A percentile compares a stretch with the other conserved stretches of the same genome.
phyloP scores from a whole-genome alignment of 2,113 vertebrate genomes.

The Dicaeum eximium region DNA sequence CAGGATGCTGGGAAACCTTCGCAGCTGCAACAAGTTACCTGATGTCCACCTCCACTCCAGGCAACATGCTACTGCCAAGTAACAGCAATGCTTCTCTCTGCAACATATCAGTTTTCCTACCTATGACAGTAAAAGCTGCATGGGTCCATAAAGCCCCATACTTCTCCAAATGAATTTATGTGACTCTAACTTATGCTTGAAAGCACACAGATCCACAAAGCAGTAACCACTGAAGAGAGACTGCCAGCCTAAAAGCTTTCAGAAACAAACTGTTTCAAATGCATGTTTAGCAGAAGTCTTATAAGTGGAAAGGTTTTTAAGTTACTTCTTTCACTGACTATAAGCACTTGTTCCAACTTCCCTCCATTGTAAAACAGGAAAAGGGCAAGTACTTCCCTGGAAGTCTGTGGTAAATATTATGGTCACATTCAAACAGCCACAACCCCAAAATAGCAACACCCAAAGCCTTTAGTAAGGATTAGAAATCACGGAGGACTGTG shows the following conservation, averaged over 20 bases:
- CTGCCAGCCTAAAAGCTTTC: background rate
- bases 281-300: background rate
- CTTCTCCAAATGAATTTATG: background rate
- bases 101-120: background rate
- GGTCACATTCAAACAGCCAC: background rate
- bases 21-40: background rate
- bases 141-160: background rate
- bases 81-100: background rate
- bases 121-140: background rate
- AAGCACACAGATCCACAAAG: background rate
- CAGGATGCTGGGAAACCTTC: background rate
- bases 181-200: background rate
- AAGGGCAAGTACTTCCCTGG: conserved; percentile 43
- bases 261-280: background rate
- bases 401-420: conserved; percentile 40
- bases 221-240: background rate
- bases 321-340: background rate
- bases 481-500: background rate
- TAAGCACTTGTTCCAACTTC: conserved; percentile 14
- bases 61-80: background rate
- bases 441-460: background rate
- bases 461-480: background rate
- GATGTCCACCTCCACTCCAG: background rate
- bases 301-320: background rate
- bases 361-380: conserved; percentile 52